These are phyloP conservation scores for Conomelus anceps DNA, from an alignment of 2,888 invertebrate species.

Conservation along the genomic window DNA sequence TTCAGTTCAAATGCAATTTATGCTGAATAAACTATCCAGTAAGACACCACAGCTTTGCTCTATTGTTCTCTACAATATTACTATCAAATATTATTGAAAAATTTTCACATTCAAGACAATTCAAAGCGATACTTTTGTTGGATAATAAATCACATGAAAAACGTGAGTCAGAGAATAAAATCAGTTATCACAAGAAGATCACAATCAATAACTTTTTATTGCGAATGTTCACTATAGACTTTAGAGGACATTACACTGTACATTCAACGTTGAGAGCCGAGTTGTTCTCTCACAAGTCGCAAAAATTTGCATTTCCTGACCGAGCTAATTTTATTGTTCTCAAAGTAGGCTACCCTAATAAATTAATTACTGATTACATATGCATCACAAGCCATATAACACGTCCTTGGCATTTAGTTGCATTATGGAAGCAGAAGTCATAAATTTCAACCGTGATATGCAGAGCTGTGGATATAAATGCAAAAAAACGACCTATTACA, in stretches of 20 bases:
- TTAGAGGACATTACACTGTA: neutral
- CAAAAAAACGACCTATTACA: too few relatives aligned
- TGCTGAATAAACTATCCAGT: too few relatives aligned
- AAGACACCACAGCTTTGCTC: too few relatives aligned
- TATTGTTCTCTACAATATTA: too few relatives aligned
- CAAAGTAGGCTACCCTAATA: neutral
- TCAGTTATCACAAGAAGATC: neutral
- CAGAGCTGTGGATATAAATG: neutral
- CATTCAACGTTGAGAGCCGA: neutral
- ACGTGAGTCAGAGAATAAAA: neutral
- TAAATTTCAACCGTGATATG: neutral
- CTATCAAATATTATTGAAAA: too few relatives aligned
- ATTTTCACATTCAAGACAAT: too few relatives aligned
- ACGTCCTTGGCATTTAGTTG: neutral
- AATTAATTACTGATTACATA: neutral
- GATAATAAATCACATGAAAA: neutral
- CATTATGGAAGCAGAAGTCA: neutral
- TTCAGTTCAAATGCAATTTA: too few relatives aligned
- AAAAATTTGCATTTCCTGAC: neutral
- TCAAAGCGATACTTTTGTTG: too few relatives aligned
- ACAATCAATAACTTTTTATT: too few relatives aligned
- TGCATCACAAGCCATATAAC: neutral
- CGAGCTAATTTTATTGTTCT: neutral
- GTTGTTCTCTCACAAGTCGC: neutral
- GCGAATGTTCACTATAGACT: neutral